phyloP scores from a whole-genome alignment of 2,888 invertebrate species.

The Heteropelma amictum region DNA sequence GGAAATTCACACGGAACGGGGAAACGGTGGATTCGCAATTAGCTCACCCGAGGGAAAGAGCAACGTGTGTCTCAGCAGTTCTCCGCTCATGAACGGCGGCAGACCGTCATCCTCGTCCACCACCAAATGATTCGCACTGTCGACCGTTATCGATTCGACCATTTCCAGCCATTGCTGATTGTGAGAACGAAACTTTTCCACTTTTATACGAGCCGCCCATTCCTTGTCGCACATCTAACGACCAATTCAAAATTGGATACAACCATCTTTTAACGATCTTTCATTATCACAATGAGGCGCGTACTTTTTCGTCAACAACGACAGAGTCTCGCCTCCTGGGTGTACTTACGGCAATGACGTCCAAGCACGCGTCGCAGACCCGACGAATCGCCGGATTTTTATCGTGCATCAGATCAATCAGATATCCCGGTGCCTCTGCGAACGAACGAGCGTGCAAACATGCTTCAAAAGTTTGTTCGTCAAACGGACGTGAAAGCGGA shows the following conservation, averaged over 20 bases:
- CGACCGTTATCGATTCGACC: slow-evolving; percentile 87
- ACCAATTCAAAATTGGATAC: too few relatives aligned
- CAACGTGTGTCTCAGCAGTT: slow-evolving; percentile 83
- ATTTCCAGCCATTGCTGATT: slow-evolving; percentile 99
- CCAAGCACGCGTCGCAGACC: slow-evolving; percentile 96
- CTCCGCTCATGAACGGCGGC: slow-evolving; percentile 87
- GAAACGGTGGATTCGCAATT: too few relatives aligned
- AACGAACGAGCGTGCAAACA: slow-evolving; percentile 49
- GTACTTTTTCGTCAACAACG: too few relatives aligned
- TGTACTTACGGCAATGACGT: slow-evolving; percentile 90
- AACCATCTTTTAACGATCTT: neutral
- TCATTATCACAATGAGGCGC: too few relatives aligned
- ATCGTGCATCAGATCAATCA: slow-evolving; percentile 98
- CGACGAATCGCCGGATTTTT: slow-evolving; percentile 95
- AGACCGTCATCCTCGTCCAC: slow-evolving; percentile 83
- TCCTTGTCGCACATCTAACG: slow-evolving; percentile 88
- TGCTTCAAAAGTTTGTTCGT: neutral
- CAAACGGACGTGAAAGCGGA: too few relatives aligned
- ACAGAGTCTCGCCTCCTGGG: neutral
- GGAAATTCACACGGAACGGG: too few relatives aligned
- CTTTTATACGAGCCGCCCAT: slow-evolving; percentile 96
- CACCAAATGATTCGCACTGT: slow-evolving; percentile 79
- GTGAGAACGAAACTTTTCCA: slow-evolving; percentile 97
- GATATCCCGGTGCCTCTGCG: slow-evolving; percentile 94
- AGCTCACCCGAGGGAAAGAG: slow-evolving; percentile 78